These are phyloP conservation scores for Thereva nobilitata DNA, from an alignment of 2,888 invertebrate genomes.

Conservation along the genomic window DNA sequence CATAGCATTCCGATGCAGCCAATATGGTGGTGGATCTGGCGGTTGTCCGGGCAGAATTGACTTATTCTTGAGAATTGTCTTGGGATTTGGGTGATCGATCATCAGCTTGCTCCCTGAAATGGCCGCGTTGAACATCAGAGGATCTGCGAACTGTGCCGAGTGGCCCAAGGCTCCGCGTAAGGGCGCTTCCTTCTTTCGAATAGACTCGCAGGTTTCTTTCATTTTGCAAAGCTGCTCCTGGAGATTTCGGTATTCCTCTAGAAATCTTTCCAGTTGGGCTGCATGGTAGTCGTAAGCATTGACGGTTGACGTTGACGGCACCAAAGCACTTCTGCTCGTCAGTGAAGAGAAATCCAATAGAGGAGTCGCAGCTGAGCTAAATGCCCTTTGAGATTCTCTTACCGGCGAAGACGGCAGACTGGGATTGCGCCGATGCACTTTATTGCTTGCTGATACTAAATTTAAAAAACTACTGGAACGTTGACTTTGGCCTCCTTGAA, in stretches of 20 bases:
- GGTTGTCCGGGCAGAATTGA: slow-evolving; percentile 57
- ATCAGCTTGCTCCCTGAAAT: slow-evolving; percentile 47
- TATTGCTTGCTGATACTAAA: slow-evolving; percentile 60
- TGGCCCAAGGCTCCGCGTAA: slow-evolving; percentile 49
- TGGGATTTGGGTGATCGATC: slow-evolving; percentile 50
- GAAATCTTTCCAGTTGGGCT: slow-evolving; percentile 76
- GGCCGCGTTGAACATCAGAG: slow-evolving; percentile 57
- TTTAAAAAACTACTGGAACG: slow-evolving; percentile 74
- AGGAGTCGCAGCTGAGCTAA: slow-evolving; percentile 62
- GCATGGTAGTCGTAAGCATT: slow-evolving; percentile 76
- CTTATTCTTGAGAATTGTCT: slow-evolving; percentile 65
- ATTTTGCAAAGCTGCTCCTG: slow-evolving; percentile 78
- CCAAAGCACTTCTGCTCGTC: slow-evolving; percentile 56
- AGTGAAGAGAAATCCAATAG: slow-evolving; percentile 65
- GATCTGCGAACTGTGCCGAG: slow-evolving; percentile 56
- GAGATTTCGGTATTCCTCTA: slow-evolving; percentile 77
- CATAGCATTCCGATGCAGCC: slow-evolving; percentile 59
- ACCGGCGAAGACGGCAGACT: slow-evolving; percentile 70
- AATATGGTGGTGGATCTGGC: slow-evolving; percentile 58
- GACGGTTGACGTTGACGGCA: slow-evolving; percentile 59
- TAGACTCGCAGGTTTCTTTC: slow-evolving; percentile 77
- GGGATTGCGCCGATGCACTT: slow-evolving; percentile 59
- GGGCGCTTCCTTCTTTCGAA: slow-evolving; percentile 60
- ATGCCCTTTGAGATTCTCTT: slow-evolving; percentile 55
- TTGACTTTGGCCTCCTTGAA: slow-evolving; percentile 55